Percentiles rank a stretch among this genome's conserved stretches.
These are phyloP conservation scores for Amblyopsis hoosieri DNA, from an alignment of 2,797 vertebrate species.

Conservation along the genomic window DNA sequence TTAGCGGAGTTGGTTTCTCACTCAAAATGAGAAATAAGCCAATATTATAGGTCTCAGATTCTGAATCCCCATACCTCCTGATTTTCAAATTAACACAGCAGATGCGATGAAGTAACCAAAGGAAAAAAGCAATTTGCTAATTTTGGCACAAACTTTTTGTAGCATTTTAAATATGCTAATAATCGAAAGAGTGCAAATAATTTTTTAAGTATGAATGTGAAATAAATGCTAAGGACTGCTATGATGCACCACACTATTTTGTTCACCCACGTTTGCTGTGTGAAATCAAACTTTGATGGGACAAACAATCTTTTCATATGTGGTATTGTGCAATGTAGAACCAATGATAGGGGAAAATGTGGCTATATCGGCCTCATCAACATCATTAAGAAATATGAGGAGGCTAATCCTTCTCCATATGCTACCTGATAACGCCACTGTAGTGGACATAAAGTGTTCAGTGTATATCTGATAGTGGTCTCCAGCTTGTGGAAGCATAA, in stretches of 20 bases:
- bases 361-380: background rate
- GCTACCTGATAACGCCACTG: slow-evolving; percentile 28
- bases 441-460: slow-evolving; percentile 15
- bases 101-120: background rate
- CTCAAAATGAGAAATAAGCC: no score
- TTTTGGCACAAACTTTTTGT: background rate
- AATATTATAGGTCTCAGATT: no score
- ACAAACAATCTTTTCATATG: background rate
- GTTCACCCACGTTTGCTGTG: slow-evolving; percentile 33
- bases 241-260: slow-evolving; percentile 4
- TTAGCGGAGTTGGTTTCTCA: no score
- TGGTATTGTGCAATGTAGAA: background rate
- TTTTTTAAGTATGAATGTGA: slow-evolving; percentile 7
- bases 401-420: slow-evolving; percentile 21
- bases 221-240: background rate
- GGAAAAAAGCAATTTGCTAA: background rate
- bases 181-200: slow-evolving; percentile 16
- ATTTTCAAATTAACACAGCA: background rate
- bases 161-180: background rate
- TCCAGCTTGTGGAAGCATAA: background rate
- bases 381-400: slow-evolving; percentile 18
- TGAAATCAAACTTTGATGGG: slow-evolving; percentile 32
- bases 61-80: no score
- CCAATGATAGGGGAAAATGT: slow-evolving; percentile 13
- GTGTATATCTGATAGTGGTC: background rate